Evolutionary conservation across 2,888 invertebrate genomes (phyloP), one percentile per base, ranked within the genome.

Genomic region (Mayetiola destructor): DNA sequence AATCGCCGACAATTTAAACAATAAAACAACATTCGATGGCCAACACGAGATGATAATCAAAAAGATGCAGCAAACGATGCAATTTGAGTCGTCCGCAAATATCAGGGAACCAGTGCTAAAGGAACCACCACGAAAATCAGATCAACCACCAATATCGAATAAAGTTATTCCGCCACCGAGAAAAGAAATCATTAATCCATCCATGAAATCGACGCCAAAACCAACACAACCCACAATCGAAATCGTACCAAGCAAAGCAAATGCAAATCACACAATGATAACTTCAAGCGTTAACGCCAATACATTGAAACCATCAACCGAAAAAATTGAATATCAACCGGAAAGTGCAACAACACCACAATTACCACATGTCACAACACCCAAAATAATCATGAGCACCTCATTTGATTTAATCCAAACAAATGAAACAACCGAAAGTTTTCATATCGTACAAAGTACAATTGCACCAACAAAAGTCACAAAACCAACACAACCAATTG

Each of bases 331-430:
- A 39, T n/a, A 39, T 16, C 39, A 39, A 39, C n/a, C 12, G 3
- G 29, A 69, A 68, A 59, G 62, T 35, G 59, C 62, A 42, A 60
- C 56, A 56, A 57, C 61, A 59, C 58, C 60, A 39, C 56, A 57
- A 40, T 52, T 55, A 35, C 59, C 61, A 16, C 21, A 60, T 42
- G 3, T n/a, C 2, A 59, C 56, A 58, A 48, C 16, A 3, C n/a
- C n/a, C 14, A n/a, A 27, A 48, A 27, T 3, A 14, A 14, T 3
- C 14, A 27, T n/a, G 27, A 27, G 5, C 40, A n/a, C 60, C 58
- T 48, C 60, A 60, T 10, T 62, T 62, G 8, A 61, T 58, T 10
- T 10, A 36, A 55, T 37, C 27, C 12, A 23, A 37, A n/a, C 23
- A 1, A 37, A 14, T 9, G 35, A 37, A 23, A 6, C 8, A 23